A percentile compares a stretch with the other conserved stretches of the same genome.
Evolutionary conservation across 2,797 vertebrate species (phyloP).

Genomic region (Passerculus sandwichensis): DNA sequence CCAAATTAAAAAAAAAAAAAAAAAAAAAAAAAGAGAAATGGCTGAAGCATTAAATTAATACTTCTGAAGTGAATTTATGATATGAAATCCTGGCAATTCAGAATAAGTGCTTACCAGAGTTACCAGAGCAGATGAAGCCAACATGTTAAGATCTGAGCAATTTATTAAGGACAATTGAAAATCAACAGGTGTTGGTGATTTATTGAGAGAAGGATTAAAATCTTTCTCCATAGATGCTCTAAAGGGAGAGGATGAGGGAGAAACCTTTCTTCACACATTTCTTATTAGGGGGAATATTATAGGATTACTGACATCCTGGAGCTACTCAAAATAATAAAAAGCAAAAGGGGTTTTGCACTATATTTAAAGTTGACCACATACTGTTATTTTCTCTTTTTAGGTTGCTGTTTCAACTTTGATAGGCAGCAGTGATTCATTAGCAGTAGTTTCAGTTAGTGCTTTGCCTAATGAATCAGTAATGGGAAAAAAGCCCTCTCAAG

Average conservation of each 20-base stretch:
- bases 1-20: background rate
- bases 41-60: constrained; percentile 53
- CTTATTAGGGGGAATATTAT: background rate
- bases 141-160: background rate
- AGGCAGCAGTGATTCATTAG: constrained; percentile 19
- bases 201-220: background rate
- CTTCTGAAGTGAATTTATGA: constrained; percentile 28
- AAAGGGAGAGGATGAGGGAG: background rate
- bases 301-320: background rate
- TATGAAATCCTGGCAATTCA: background rate
- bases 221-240: background rate
- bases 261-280: background rate
- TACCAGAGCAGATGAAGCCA: background rate
- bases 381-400: background rate
- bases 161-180: constrained; percentile 6
- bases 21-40: background rate
- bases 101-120: background rate
- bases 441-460: constrained; percentile 18
- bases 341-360: background rate
- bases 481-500: background rate
- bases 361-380: background rate
- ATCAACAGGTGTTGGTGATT: background rate
- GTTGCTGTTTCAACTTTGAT: constrained; percentile 9
- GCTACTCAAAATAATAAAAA: background rate
- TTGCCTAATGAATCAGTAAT: constrained; percentile 30